Conservation (phyloP, 2,888 invertebrate species). For the Tiphia femorata region DNA sequence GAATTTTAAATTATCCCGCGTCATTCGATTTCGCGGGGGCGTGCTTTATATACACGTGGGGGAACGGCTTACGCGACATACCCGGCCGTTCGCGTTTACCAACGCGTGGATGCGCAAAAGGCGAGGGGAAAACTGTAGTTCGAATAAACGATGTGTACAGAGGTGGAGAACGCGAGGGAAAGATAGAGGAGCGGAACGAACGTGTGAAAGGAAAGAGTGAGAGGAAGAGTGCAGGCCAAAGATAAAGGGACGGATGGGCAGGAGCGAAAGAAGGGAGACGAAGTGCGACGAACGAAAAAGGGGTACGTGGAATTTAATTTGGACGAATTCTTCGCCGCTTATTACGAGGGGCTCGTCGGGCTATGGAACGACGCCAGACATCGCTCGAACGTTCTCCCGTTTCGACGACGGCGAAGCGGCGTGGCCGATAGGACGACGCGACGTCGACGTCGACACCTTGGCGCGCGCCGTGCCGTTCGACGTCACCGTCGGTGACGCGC, state of each 20-base stretch:
- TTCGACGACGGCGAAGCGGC: slow-evolving; percentile 10
- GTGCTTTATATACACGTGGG: no score
- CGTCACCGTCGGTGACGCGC: slow-evolving; percentile 18
- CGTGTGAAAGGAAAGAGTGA: no score
- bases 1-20: no score
- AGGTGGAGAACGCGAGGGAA: no score
- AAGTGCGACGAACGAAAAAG: slow-evolving; percentile 33
- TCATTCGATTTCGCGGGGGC: no score
- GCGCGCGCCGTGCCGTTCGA: slow-evolving; percentile 18
- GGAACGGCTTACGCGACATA: no score
- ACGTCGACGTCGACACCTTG: slow-evolving; percentile 11
- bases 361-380: slow-evolving; percentile 34
- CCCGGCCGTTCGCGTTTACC: no score
- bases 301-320: slow-evolving; percentile 58
- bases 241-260: not conserved
- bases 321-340: slow-evolving; percentile 57
- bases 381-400: slow-evolving; percentile 27
- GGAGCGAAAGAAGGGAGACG: not conserved
- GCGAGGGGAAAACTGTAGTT: no score
- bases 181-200: no score
- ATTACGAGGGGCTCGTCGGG: slow-evolving; percentile 46
- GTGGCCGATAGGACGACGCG: slow-evolving; percentile 3
- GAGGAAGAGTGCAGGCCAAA: not conserved
- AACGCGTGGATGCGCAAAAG: no score
- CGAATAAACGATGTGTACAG: no score